Conservation (phyloP, 2,113 vertebrate species). For the Tragelaphus strepsiceros region DNA sequence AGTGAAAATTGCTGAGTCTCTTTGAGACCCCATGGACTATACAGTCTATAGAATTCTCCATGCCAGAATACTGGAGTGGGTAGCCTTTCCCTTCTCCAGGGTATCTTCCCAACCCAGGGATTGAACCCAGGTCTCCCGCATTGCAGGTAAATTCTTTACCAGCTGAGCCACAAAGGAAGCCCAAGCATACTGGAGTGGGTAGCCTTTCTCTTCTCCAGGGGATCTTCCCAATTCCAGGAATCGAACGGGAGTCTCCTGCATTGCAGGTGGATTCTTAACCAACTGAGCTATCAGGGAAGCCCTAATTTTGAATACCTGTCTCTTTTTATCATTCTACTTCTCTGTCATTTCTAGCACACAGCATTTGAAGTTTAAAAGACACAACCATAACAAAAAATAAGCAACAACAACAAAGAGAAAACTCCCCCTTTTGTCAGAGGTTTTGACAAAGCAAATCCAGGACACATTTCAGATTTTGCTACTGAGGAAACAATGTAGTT, state of each 20-base stretch:
- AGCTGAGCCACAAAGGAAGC: neutral
- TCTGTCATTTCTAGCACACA: neutral
- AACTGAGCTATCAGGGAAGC: neutral
- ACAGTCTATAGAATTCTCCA: neutral
- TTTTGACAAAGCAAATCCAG: neutral
- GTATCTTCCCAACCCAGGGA: neutral
- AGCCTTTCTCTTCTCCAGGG: neutral
- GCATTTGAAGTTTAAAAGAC: slow-evolving; percentile 12
- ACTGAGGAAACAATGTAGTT: neutral
- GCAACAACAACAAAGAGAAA: neutral
- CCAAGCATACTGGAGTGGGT: neutral
- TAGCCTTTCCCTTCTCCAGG: neutral
- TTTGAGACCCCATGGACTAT: neutral
- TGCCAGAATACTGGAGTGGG: neutral
- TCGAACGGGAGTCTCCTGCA: neutral
- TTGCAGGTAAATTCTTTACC: neutral
- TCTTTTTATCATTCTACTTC: neutral
- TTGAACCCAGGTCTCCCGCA: fast-evolving
- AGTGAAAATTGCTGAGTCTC: neutral
- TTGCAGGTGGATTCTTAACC: neutral
- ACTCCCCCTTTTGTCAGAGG: neutral
- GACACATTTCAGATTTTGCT: neutral
- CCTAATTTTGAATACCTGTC: neutral
- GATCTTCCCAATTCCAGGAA: neutral
- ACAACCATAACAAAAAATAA: neutral